Evolutionary conservation across 92 coral and sea anemone genomes (phyloP), one percentile per base, ranked within the genome.

Genomic region (Phenganax subtilis): DNA sequence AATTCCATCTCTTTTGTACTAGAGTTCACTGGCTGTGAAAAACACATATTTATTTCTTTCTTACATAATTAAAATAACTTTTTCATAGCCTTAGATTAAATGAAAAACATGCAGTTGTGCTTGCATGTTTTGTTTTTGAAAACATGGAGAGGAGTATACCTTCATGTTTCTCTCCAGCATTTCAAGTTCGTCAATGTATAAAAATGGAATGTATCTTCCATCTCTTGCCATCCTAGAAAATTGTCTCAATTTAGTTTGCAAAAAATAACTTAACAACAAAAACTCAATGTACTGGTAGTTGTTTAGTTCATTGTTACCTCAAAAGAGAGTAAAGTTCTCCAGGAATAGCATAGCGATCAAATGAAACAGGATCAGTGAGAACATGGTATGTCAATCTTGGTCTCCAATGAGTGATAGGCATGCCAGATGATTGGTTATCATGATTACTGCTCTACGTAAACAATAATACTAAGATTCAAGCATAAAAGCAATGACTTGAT

Each of bases 321-420:
- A 94, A 9, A 9, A 89, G 85, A 6, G 86, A 85, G 70, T 85
- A 92, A 25, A 94, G 76, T 63, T 94, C 98, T 28, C 87, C 89
- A 57, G 98, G 98, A 29, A 94, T 87, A n/a, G 91, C 92, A 83
- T 80, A 84, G 57, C 96, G 88, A 17, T 90, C 85, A 90, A 94
- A 94, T 9, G 88, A 89, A 12, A 90, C 97, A 82, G 91, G 89
- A 77, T 92, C 91, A 58, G 84, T 84, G n/a, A 94, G 85, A 20
- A 94, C 81, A 57, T 94, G 86, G 78, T 90, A 94, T 20, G 90
- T 87, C 28, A 94, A 88, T 30, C 79, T 88, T 12, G 92, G 91
- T 82, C 86, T 90, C 98, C 98, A 94, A 64, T 94, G 98, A 11
- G 98, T 81, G 9, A 91, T 83, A 52, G 98, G 98, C 20, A 81